Conservation (phyloP, 1,140 invertebrate genomes). For the Aphidius ervi region DNA sequence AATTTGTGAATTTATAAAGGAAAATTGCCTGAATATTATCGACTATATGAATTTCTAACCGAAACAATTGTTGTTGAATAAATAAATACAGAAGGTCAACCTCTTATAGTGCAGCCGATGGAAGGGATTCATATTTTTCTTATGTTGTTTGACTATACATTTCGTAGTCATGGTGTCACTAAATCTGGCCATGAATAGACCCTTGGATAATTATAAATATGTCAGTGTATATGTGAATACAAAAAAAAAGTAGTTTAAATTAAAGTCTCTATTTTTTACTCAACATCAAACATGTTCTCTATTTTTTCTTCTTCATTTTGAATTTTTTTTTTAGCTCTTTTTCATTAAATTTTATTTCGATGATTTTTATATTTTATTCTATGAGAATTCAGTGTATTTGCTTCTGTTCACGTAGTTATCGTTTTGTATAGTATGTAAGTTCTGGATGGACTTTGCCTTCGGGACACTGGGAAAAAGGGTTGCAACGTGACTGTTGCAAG, state of each 20-base stretch:
- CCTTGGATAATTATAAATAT: too few species aligned
- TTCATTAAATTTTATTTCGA: constrained; percentile 13
- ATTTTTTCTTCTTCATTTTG: neutral
- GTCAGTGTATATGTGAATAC: too few species aligned
- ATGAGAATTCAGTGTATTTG: neutral
- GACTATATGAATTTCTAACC: too few species aligned
- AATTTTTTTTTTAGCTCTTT: constrained; percentile 12
- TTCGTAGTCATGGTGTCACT: too few species aligned
- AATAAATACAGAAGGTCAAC: too few species aligned
- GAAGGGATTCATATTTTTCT: too few species aligned
- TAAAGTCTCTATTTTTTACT: constrained; percentile 12
- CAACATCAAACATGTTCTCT: neutral
- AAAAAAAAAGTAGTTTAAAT: neutral
- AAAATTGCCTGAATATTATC: too few species aligned
- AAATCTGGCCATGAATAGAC: too few species aligned
- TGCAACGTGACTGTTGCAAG: constrained; percentile 21
- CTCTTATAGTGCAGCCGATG: too few species aligned
- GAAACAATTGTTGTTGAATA: too few species aligned
- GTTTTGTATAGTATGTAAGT: constrained; percentile 17
- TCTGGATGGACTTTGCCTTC: constrained; percentile 11
- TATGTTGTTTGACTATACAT: too few species aligned
- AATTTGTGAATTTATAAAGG: too few species aligned
- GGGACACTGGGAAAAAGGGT: constrained; percentile 15
- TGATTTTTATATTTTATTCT: constrained; percentile 4
- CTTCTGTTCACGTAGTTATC: constrained; percentile 15